phyloP scores from a whole-genome alignment of 1,140 invertebrate genomes.

The Myzus persicae region DNA sequence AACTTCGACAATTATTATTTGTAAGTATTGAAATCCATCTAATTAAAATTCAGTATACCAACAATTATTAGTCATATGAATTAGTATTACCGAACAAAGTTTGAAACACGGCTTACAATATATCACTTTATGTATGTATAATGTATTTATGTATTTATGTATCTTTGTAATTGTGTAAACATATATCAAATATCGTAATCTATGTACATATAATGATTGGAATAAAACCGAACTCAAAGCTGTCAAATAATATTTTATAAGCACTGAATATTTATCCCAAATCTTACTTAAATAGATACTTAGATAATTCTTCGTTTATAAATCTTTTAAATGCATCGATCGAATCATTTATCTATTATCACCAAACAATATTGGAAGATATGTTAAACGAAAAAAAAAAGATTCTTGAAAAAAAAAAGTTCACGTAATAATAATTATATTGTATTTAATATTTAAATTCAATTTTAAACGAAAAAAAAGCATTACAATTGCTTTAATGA shows the following conservation, averaged over 20 bases:
- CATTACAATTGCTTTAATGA: background rate
- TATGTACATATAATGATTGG: background rate
- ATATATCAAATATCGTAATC: background rate
- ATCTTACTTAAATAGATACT: background rate
- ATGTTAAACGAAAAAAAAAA: background rate
- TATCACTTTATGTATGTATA: background rate
- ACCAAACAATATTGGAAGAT: background rate
- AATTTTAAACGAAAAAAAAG: background rate
- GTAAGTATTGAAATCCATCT: background rate
- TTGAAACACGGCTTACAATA: background rate
- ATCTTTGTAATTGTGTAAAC: background rate
- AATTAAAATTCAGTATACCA: background rate
- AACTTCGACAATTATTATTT: background rate
- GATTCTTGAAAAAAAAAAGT: background rate
- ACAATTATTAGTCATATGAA: background rate
- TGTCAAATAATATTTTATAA: background rate
- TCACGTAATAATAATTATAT: no score
- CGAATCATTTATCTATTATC: background rate
- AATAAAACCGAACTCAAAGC: background rate
- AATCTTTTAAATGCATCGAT: background rate
- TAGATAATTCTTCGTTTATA: background rate
- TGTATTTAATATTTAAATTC: background rate
- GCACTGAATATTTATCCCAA: background rate
- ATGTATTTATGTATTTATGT: no score
- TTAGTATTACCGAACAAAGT: background rate